Evolutionary conservation across 2,888 invertebrate species (phyloP).

Genomic region (Oscheius sp.): DNA sequence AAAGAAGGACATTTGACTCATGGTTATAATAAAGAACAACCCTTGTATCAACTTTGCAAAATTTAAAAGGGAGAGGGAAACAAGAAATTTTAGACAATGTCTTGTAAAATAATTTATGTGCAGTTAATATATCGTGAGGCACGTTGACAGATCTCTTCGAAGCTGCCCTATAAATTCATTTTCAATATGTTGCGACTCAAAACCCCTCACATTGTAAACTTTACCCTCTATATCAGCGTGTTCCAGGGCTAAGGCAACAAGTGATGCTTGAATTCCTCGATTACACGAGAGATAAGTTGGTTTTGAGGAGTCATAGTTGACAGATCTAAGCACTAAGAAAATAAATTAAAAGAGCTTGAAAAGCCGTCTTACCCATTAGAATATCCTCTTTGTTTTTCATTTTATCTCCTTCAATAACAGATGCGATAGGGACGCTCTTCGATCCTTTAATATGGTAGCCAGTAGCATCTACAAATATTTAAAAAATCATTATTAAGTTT

Average conservation of each 20-base stretch:
- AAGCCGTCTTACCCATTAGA: slow-evolving; percentile 29
- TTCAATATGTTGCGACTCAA: too few species aligned
- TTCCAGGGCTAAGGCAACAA: slow-evolving; percentile 46
- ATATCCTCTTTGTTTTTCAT: slow-evolving; percentile 41
- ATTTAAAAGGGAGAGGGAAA: background rate
- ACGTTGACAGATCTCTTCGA: slow-evolving; percentile 8
- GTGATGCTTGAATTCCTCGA: slow-evolving; percentile 61
- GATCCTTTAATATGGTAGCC: slow-evolving; percentile 46
- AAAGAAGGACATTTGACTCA: too few species aligned
- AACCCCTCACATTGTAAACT: slow-evolving; percentile 52
- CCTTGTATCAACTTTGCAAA: background rate
- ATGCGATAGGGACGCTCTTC: slow-evolving; percentile 45
- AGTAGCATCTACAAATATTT: slow-evolving; percentile 35
- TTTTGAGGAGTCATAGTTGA: background rate
- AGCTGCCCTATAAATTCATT: slow-evolving; percentile 27
- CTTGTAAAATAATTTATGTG: background rate
- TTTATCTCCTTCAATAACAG: slow-evolving; percentile 37
- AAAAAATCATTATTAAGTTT: background rate
- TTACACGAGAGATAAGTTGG: slow-evolving; percentile 53
- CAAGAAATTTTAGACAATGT: background rate
- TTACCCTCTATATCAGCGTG: slow-evolving; percentile 44
- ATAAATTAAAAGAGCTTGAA: background rate
- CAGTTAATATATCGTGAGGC: slow-evolving; percentile 24
- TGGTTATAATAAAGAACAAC: background rate
- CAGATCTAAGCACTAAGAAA: background rate